Evolutionary conservation across 1,140 invertebrate species (phyloP), one percentile per base, ranked within the genome.

Genomic region (Apis cerana): DNA sequence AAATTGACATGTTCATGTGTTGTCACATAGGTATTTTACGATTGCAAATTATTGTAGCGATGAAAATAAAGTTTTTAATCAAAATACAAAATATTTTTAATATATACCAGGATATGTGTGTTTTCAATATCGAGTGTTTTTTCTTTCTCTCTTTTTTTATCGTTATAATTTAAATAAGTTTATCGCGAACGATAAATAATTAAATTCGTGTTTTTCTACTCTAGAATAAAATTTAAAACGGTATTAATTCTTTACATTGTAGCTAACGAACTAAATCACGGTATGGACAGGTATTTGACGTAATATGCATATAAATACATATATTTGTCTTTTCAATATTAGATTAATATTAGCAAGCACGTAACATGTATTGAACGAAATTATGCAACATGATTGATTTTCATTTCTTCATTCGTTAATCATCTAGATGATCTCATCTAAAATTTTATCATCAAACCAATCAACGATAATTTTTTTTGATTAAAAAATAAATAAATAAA

Each of bases 51-150:
- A 75, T 70, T 85, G 71, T 75, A 79, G 70, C 62, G 21, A 84
- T 67, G 71, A 75, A 79, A 85, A 87, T 87, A 85, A 85, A 85
- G 76, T 61, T 74, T 67, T 75, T 81, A 62, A 85, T 76, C 33
- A 76, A 80, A 79, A 62, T 23, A 69, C 68, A 58, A 84, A 59
- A 64, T 71, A 71, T 82, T 43, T 77, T 82, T 78, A 72, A 78
- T 82, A 75, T 82, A 75, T 59, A 77, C 59, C 68, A 83, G 68
- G 52, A 65, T 64, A 77, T 72, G 75, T n/a, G 50, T 68, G 56
- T 52, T 62, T 61, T 21, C 5, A 61, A 50, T 17, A n/a, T 13
- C 12, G 54, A 52, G 23, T 75, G 59, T 50, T 23, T 52, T 64
- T 64, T 74, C 21, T 75, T 62, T 56, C 3, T 56, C 13, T 74